These are phyloP conservation scores for Microctenopoma stevenorrisi DNA, from an alignment of 2,797 vertebrate species.

Conservation along the genomic window DNA sequence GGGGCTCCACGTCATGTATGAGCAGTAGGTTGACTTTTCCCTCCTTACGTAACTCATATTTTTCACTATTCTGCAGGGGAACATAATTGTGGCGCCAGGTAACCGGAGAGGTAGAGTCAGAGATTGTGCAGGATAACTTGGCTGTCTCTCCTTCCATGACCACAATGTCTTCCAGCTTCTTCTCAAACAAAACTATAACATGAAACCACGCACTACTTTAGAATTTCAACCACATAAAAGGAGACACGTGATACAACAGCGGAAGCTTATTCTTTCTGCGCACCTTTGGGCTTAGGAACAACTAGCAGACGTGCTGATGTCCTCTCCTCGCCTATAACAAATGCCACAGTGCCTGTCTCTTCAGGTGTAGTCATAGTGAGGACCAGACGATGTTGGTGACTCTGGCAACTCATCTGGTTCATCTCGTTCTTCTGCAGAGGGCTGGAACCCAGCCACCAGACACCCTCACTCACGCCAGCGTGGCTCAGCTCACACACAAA, in stretches of 20 bases:
- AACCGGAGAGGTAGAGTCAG: constrained; percentile 72
- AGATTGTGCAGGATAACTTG: constrained; percentile 75
- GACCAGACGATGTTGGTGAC: constrained; percentile 80
- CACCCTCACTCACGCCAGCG: constrained; percentile 83
- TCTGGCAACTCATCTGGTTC: constrained; percentile 86
- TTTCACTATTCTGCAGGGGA: constrained; percentile 71
- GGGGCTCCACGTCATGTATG: constrained; percentile 74
- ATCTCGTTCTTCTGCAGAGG: constrained; percentile 91
- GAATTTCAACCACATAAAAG: background rate
- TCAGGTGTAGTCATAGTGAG: constrained; percentile 82
- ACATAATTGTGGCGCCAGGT: constrained; percentile 79
- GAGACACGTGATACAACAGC: too few relatives aligned
- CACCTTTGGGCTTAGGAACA: constrained; percentile 84
- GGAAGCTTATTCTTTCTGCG: constrained; percentile 10
- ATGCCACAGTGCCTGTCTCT: constrained; percentile 87
- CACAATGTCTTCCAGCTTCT: constrained; percentile 72
- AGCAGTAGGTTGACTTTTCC: constrained; percentile 79
- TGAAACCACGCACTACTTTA: constrained; percentile 20
- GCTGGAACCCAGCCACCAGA: constrained; percentile 94
- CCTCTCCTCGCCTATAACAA: constrained; percentile 83
- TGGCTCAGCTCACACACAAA: constrained; percentile 93
- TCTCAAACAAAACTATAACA: constrained; percentile 79
- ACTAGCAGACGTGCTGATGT: constrained; percentile 84
- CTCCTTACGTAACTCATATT: constrained; percentile 79
- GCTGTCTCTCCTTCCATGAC: constrained; percentile 80